Percentiles rank a stretch among this genome's conserved stretches.
Conservation (phyloP, 2,113 vertebrate genomes). For the Aramus guarauna region DNA sequence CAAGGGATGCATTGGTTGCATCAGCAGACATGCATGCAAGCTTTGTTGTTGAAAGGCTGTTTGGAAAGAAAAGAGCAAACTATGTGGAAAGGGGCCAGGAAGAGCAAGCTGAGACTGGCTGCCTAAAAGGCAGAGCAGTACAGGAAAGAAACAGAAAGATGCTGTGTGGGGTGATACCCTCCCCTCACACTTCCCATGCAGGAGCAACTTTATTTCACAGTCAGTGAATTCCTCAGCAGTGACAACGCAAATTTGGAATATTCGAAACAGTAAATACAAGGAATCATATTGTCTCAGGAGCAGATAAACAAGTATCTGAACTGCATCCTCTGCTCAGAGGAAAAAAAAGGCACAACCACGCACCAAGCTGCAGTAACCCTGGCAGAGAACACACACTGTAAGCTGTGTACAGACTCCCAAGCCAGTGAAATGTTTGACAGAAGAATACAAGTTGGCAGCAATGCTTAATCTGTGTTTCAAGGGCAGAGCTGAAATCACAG, state of each 20-base stretch:
- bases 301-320: neutral
- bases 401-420: neutral
- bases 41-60: neutral
- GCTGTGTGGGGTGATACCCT: neutral
- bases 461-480: conserved; percentile 7
- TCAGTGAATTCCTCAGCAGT: neutral
- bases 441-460: neutral
- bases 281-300: neutral
- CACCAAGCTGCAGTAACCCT: neutral
- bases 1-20: neutral
- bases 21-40: neutral
- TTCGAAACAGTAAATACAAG: neutral
- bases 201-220: neutral
- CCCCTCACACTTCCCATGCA: neutral
- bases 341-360: neutral
- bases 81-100: neutral
- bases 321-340: neutral
- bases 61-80: neutral
- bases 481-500: neutral
- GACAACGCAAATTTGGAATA: neutral
- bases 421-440: neutral
- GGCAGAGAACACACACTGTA: neutral
- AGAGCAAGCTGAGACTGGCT: neutral
- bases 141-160: neutral
- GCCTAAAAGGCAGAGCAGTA: neutral